Evolutionary conservation across 2,113 vertebrate genomes (phyloP).

Genomic region (Channa maculata): DNA sequence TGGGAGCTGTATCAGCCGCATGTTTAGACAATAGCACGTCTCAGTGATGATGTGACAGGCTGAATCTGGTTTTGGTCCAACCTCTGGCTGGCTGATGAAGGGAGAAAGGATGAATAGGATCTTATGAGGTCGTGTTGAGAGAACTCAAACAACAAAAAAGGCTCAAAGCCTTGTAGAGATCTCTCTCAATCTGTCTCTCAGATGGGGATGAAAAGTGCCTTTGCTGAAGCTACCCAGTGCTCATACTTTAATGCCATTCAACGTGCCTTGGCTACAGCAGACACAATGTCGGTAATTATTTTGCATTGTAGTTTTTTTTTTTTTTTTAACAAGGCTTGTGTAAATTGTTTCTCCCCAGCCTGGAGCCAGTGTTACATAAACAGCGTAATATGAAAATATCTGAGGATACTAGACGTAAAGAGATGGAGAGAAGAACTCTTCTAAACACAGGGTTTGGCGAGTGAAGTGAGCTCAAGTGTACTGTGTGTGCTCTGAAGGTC

Average conservation of each 20-base stretch:
- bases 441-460: constrained; percentile 48
- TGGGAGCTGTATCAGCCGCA: constrained; percentile 42
- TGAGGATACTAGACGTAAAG: constrained; percentile 41
- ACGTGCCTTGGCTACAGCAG: constrained; percentile 46
- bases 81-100: constrained; percentile 51
- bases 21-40: constrained; percentile 49
- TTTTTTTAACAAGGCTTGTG: constrained; percentile 49
- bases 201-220: constrained; percentile 63
- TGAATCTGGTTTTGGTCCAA: constrained; percentile 60
- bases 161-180: constrained; percentile 61
- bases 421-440: constrained; percentile 37
- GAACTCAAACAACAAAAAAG: constrained; percentile 56
- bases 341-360: constrained; percentile 51
- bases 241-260: constrained; percentile 60
- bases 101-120: constrained; percentile 65
- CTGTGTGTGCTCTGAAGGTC: constrained; percentile 64
- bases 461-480: constrained; percentile 34
- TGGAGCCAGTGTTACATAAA: constrained; percentile 54
- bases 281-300: constrained; percentile 62
- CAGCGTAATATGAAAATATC: constrained; percentile 48
- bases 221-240: constrained; percentile 31
- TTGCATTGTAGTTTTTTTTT: constrained; percentile 50
- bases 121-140: constrained; percentile 61
- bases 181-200: constrained; percentile 56
- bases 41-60: constrained; percentile 61